Base-by-base conservation (phyloP, 2,888 invertebrate species). In the Argyresthia albistria region DNA sequence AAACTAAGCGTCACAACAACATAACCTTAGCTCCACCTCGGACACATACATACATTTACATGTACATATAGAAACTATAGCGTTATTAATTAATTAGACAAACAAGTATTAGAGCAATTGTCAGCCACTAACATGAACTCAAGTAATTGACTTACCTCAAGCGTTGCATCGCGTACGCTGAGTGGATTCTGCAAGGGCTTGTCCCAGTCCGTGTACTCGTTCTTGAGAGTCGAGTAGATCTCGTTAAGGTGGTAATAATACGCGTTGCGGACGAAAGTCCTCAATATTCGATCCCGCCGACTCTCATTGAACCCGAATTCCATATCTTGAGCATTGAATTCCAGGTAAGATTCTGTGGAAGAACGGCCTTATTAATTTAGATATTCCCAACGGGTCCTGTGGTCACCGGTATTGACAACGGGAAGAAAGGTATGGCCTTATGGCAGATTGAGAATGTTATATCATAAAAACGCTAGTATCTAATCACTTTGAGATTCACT, bases 181-280 rank as follows among this genome's bases (percentile, higher is more conserved):
- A 94, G 89, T 58, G 96, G 95, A 76, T 95, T 95, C 67, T 95
- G 93, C 61, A 95, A 93, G 1, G 95, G 94, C 64, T 93, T 91
- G 78, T 95, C 96, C 97, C 98, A 98, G 79, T 98, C 97, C 55
- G 97, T 97, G 82, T 98, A 98, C 80, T 98, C 97, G 77, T 98
- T 97, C 80, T 94, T 89, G 64, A 98, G 89, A 52, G 97, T 97
- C 52, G 97, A 96, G 80, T 96, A 95, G 70, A 96, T 96, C 88
- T 98, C 97, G 81, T 96, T 97, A 64, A 97, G 90, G 82, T 98
- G 98, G 84, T 94, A 98, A 73, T 95, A 94, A 83, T 95, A 98
- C 54, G 97, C 93, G 87, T 98, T 98, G 59, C 97, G 91, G 58
- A 98, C 97, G 80, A 95, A 95, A 50, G 97, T 97, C 83, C 98